Percentiles rank a stretch among this genome's conserved stretches.
phyloP scores from a whole-genome alignment of 2,113 vertebrate genomes.

The Scartelaos histophorus region DNA sequence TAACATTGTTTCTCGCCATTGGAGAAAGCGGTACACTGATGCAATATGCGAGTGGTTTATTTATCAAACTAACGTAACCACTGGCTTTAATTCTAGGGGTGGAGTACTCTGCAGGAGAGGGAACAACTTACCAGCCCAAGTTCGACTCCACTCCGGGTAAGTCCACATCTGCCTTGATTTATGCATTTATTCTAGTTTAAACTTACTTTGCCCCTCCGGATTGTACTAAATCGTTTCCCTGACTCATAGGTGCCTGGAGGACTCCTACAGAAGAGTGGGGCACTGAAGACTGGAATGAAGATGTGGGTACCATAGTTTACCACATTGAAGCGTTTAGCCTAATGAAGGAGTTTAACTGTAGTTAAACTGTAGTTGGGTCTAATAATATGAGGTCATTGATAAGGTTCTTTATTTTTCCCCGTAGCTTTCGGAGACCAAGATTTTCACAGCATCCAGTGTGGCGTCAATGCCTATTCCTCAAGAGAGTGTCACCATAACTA shows the following conservation, averaged over 20 bases:
- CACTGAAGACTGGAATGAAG: constrained; percentile 98
- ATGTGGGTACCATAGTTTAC: constrained; percentile 81
- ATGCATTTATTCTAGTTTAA: constrained; percentile 30
- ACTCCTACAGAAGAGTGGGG: constrained; percentile 94
- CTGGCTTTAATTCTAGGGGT: constrained; percentile 79
- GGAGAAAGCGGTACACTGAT: not conserved
- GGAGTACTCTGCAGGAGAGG: constrained; percentile 91
- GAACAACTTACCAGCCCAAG: constrained; percentile 90
- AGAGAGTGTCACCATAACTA: constrained; percentile 98
- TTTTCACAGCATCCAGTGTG: constrained; percentile 96
- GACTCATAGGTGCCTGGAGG: constrained; percentile 88
- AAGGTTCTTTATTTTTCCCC: constrained; percentile 11
- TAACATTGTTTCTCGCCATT: not conserved
- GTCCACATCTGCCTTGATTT: constrained; percentile 27
- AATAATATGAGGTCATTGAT: not conserved
- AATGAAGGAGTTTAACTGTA: constrained; percentile 2
- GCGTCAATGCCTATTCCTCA: constrained; percentile 87
- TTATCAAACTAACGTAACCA: not conserved
- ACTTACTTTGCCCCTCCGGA: constrained; percentile 39
- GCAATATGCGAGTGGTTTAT: not conserved
- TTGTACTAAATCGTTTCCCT: constrained; percentile 62
- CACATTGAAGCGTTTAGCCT: constrained; percentile 1
- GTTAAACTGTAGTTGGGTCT: no score
- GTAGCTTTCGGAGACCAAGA: constrained; percentile 97
- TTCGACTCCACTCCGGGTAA: constrained; percentile 93